Percentiles rank a stretch among this genome's conserved stretches.
These are phyloP conservation scores for Incurvaria masculella DNA, from an alignment of 2,888 invertebrate genomes.

Conservation along the genomic window DNA sequence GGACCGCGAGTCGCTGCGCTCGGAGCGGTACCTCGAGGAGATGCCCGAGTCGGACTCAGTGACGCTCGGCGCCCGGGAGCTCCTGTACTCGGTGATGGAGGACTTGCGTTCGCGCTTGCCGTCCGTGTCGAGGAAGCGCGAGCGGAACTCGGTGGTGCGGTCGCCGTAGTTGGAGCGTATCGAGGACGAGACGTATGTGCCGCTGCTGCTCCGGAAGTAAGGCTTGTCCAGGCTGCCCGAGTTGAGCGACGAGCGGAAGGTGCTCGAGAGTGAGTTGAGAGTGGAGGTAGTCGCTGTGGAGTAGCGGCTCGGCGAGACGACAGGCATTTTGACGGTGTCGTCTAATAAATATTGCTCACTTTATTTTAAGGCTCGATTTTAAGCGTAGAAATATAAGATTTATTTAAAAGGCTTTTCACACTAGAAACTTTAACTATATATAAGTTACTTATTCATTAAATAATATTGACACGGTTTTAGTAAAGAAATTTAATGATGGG, in stretches of 20 bases:
- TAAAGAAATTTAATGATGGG: no score
- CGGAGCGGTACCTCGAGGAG: conserved; percentile 36
- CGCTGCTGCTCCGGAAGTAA: conserved; percentile 45
- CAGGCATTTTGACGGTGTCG: conserved; percentile 44
- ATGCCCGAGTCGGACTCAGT: conserved; percentile 48
- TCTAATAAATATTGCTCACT: not conserved
- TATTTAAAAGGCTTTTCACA: no score
- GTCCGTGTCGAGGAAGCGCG: conserved; percentile 38
- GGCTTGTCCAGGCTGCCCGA: conserved; percentile 54
- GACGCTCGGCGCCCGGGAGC: conserved; percentile 41
- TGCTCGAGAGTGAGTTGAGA: conserved; percentile 42
- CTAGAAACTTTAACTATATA: no score
- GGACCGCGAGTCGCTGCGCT: conserved; percentile 51
- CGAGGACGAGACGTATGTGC: conserved; percentile 39
- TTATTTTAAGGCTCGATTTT: no score
- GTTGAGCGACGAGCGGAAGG: conserved; percentile 42
- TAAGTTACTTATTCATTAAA: no score
- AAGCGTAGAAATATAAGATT: no score
- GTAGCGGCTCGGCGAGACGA: conserved; percentile 55
- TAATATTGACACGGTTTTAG: no score
- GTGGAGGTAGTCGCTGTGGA: conserved; percentile 35
- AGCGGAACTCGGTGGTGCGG: conserved; percentile 36
- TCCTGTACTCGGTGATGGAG: conserved; percentile 38
- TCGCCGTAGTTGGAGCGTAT: conserved; percentile 33
- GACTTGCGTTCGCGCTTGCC: conserved; percentile 42